phyloP scores from a whole-genome alignment of 2,888 invertebrate genomes.

The Craniophora ligustri region DNA sequence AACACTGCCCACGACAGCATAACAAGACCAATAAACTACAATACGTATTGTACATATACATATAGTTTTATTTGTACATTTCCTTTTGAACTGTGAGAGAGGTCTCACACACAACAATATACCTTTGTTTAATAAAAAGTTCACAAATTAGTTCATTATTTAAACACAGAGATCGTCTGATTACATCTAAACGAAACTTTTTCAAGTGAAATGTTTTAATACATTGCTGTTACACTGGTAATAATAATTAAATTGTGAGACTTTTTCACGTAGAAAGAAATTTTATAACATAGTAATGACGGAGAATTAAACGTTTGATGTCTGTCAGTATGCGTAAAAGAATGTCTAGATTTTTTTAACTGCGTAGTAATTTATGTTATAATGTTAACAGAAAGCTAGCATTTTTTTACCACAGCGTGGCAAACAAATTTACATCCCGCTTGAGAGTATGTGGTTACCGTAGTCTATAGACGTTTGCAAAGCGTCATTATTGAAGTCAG shows the following conservation, averaged over 20 bases:
- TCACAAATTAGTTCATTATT: conserved; percentile 53
- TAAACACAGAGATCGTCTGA: conserved; percentile 52
- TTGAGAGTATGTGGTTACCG: too few relatives aligned
- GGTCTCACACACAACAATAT: conserved; percentile 62
- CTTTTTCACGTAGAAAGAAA: conserved; percentile 39
- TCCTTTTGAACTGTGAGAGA: conserved; percentile 58
- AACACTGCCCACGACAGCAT: conserved; percentile 23
- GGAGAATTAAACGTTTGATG: background rate
- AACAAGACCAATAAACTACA: conserved; percentile 28
- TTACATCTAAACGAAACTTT: conserved; percentile 59
- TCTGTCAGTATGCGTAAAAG: conserved; percentile 15
- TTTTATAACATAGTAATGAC: conserved; percentile 15
- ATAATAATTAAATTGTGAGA: conserved; percentile 52
- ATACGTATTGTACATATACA: conserved; percentile 27
- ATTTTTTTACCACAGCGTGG: too few relatives aligned
- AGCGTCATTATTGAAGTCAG: too few relatives aligned
- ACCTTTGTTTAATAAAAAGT: conserved; percentile 65
- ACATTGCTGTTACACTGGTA: conserved; percentile 32
- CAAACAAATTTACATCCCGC: too few relatives aligned
- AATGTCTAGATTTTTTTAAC: background rate
- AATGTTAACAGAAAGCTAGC: background rate
- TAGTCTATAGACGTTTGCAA: too few relatives aligned
- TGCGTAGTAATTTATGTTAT: background rate
- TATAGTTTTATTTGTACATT: conserved; percentile 27
- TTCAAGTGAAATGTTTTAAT: conserved; percentile 58